A percentile compares a stretch with the other conserved stretches of the same genome.
Conservation (phyloP, 2,797 vertebrate species). For the Limnodromus scolopaceus region DNA sequence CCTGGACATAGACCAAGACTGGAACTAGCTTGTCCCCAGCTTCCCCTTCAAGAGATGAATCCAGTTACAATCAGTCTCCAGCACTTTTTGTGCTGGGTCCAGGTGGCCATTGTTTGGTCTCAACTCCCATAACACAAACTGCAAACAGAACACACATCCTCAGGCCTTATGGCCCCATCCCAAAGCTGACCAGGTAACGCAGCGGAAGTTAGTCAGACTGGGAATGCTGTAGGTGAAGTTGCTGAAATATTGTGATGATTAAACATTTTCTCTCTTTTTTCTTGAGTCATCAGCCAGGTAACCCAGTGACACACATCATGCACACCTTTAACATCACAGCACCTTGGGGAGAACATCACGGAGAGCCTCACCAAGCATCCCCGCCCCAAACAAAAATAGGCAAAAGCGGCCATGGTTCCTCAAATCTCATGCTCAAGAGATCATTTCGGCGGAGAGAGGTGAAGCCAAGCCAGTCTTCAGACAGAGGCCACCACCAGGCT, state of each 20-base stretch:
- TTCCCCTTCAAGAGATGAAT: not conserved
- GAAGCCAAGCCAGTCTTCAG: not conserved
- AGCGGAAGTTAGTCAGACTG: not conserved
- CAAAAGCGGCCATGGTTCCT: fast-evolving
- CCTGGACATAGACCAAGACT: not conserved
- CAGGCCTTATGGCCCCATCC: not conserved
- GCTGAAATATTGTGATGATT: not conserved
- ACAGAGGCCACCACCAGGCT: not conserved
- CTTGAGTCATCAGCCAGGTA: not conserved
- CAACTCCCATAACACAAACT: not conserved
- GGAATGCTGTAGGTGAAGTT: not conserved
- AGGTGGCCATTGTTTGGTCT: not conserved
- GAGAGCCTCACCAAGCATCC: not conserved
- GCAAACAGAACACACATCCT: not conserved
- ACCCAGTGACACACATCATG: not conserved
- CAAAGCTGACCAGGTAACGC: fast-evolving
- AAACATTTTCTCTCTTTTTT: not conserved
- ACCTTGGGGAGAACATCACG: fast-evolving
- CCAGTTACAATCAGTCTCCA: not conserved
- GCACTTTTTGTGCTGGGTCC: not conserved
- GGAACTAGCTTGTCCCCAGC: not conserved
- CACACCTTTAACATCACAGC: not conserved
- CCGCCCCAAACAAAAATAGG: not conserved
- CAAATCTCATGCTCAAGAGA: not conserved
- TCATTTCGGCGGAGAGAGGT: not conserved